These are phyloP conservation scores for Deroplatys truncata DNA, from an alignment of 2,888 invertebrate genomes.

Conservation along the genomic window DNA sequence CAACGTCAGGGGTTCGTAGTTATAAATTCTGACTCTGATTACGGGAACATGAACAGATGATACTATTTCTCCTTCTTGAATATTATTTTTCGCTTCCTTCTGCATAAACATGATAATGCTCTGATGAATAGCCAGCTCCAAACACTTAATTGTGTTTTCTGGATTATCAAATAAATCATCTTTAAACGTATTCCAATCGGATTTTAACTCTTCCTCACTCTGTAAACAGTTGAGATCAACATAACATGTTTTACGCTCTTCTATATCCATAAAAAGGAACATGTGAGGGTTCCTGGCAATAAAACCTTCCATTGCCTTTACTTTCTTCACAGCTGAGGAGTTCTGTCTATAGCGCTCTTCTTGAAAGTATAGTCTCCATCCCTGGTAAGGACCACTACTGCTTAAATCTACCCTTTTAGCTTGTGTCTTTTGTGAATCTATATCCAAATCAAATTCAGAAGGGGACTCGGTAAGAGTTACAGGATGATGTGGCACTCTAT, in stretches of 20 bases:
- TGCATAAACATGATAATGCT: slow-evolving; percentile 36
- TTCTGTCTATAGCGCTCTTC: slow-evolving; percentile 54
- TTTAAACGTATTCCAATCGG: slow-evolving; percentile 60
- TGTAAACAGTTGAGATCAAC: slow-evolving; percentile 56
- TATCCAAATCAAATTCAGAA: background rate
- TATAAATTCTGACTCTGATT: slow-evolving; percentile 55
- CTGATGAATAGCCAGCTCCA: slow-evolving; percentile 79
- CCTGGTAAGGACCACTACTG: slow-evolving; percentile 50
- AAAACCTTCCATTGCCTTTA: slow-evolving; percentile 54
- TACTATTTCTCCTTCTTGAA: slow-evolving; percentile 39
- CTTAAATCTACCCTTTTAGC: background rate
- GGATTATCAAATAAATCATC: slow-evolving; percentile 65
- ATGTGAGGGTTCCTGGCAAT: slow-evolving; percentile 47
- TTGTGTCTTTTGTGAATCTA: background rate
- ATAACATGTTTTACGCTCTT: slow-evolving; percentile 53
- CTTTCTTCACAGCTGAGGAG: slow-evolving; percentile 48
- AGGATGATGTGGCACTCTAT: background rate
- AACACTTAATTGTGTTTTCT: slow-evolving; percentile 60
- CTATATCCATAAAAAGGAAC: slow-evolving; percentile 56
- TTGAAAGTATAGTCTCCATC: slow-evolving; percentile 77
- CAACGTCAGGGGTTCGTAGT: slow-evolving; percentile 62
- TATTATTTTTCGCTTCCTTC: slow-evolving; percentile 31
- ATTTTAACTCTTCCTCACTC: slow-evolving; percentile 54
- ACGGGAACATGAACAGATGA: slow-evolving; percentile 40
- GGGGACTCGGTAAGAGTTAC: background rate